Conservation (phyloP, 2,113 vertebrate genomes). For the Nothocercus julius region DNA sequence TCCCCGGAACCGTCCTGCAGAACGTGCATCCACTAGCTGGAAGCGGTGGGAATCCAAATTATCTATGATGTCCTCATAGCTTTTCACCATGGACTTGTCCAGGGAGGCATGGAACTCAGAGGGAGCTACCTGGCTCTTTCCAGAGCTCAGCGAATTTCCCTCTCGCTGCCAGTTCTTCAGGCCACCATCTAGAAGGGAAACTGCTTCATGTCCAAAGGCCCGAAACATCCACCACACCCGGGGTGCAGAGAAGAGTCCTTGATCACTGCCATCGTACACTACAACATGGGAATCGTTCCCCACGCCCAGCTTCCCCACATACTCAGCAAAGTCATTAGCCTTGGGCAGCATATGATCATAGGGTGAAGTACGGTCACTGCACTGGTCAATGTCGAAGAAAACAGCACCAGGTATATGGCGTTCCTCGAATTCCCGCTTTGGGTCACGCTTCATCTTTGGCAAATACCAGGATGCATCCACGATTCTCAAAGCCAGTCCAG, state of each 20-base stretch:
- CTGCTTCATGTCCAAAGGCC: constrained; percentile 84
- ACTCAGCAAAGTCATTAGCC: constrained; percentile 80
- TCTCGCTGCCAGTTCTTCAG: constrained; percentile 86
- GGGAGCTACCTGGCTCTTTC: constrained; percentile 62
- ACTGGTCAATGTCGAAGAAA: constrained; percentile 91
- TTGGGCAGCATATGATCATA: constrained; percentile 90
- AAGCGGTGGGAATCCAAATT: constrained; percentile 81
- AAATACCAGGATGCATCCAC: constrained; percentile 94
- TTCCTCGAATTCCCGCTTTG: constrained; percentile 81
- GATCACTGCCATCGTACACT: constrained; percentile 91
- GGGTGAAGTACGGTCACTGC: constrained; percentile 83
- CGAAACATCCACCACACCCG: constrained; percentile 98
- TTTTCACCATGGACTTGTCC: constrained; percentile 83
- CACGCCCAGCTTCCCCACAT: constrained; percentile 86
- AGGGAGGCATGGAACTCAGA: constrained; percentile 78
- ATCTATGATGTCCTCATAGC: constrained; percentile 83
- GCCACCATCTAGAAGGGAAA: constrained; percentile 92
- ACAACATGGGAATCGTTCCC: constrained; percentile 87
- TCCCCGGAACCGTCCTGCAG: constrained; percentile 87
- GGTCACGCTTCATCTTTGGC: constrained; percentile 83
- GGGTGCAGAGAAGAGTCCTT: constrained; percentile 88
- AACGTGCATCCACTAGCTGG: constrained; percentile 88
- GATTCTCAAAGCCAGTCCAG: constrained; percentile 80
- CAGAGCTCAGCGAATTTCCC: constrained; percentile 75
- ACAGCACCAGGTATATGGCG: constrained; percentile 87